Conservation (phyloP, 1,140 invertebrate species). For the Thrips palmi region DNA sequence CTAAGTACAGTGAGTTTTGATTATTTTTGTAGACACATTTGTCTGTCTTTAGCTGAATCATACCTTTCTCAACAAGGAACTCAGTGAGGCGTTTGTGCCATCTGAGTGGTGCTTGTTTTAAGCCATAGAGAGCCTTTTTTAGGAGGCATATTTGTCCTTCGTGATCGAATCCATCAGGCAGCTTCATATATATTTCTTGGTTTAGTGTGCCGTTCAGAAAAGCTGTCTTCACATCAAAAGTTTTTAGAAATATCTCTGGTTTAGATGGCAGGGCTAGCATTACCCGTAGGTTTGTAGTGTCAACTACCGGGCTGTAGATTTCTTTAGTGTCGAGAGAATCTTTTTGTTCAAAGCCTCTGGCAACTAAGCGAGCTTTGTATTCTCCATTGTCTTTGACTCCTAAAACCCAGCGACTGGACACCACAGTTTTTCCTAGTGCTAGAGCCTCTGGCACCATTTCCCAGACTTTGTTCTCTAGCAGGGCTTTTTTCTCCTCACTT, state of each 20-base stretch:
- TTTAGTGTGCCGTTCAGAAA: not conserved
- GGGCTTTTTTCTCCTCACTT: not conserved
- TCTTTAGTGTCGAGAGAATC: not conserved
- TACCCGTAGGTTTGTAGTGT: not conserved
- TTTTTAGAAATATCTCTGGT: not conserved
- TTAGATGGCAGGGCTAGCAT: not conserved
- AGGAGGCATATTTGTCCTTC: no score
- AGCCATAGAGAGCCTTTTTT: conserved; percentile 14
- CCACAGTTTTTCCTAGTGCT: not conserved
- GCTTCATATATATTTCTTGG: no score
- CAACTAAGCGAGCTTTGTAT: not conserved
- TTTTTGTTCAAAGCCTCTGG: conserved; percentile 1
- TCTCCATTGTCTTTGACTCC: not conserved
- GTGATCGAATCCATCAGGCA: no score
- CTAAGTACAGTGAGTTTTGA: conserved; percentile 10
- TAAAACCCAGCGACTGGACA: not conserved
- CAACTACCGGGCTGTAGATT: not conserved
- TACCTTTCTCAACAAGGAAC: conserved; percentile 16
- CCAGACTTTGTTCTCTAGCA: not conserved
- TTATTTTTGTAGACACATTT: conserved; percentile 14
- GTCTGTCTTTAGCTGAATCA: conserved; percentile 13
- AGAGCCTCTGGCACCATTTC: not conserved
- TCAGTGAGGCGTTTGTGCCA: conserved; percentile 19
- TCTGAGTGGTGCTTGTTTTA: conserved; percentile 18
- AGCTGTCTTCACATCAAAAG: no score